A percentile compares a stretch with the other conserved stretches of the same genome.
These are phyloP conservation scores for Chrysocyon brachyurus DNA, from an alignment of 2,797 vertebrate genomes.

Conservation along the genomic window DNA sequence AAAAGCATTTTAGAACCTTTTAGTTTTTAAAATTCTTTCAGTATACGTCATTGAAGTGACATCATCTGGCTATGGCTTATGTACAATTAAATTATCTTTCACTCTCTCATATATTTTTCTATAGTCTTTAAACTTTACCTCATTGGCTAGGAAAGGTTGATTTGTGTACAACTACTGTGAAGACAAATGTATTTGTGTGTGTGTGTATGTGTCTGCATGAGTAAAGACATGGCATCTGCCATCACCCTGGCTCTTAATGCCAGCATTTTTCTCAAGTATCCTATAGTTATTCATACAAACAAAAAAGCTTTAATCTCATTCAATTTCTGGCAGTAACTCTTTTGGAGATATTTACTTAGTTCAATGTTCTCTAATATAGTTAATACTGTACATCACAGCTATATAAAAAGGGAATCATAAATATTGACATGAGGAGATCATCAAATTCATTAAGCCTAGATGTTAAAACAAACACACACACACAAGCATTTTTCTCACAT, in stretches of 20 bases:
- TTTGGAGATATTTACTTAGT: neutral
- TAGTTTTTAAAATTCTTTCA: neutral
- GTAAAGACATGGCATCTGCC: neutral
- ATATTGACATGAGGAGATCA: neutral
- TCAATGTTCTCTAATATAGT: neutral
- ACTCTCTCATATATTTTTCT: neutral
- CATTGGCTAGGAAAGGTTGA: neutral
- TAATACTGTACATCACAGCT: neutral
- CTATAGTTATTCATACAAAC: neutral
- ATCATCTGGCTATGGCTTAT: neutral
- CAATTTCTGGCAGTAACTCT: neutral
- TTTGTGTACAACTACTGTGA: neutral
- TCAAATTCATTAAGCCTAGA: neutral
- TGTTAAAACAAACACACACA: neutral
- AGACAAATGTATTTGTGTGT: neutral
- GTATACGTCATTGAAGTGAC: neutral
- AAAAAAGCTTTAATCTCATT: neutral
- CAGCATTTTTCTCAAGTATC: neutral
- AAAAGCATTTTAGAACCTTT: neutral
- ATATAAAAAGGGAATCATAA: neutral
- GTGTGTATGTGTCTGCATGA: neutral
- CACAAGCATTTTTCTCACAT: neutral
- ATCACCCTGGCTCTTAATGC: neutral
- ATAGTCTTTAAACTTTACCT: neutral
- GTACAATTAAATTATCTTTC: neutral